phyloP scores from a whole-genome alignment of 2,888 invertebrate species.

The Hypomecis punctinalis region DNA sequence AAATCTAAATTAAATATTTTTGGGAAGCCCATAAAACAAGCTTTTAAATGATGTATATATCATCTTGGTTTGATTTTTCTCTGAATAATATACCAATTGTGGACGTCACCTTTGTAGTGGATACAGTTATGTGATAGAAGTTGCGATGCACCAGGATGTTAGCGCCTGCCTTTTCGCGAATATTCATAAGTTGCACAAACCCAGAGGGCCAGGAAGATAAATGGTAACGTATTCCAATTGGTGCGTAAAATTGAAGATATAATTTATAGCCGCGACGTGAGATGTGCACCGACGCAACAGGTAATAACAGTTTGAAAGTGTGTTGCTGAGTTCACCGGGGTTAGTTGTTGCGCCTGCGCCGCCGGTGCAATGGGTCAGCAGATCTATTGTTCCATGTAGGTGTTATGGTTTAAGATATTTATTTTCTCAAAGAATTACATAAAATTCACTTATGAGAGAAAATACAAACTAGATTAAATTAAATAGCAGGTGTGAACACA shows the following conservation, averaged over 20 bases:
- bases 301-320: conserved; percentile 27
- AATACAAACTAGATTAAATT: too few relatives aligned
- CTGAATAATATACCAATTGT: too few relatives aligned
- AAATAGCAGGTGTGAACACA: too few relatives aligned
- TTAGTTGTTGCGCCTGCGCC: conserved; percentile 11
- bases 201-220: conserved; percentile 3
- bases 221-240: conserved; percentile 4
- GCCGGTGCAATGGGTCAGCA: conserved; percentile 18
- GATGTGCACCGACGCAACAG: conserved; percentile 23
- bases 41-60: too few relatives aligned
- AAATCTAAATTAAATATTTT: too few relatives aligned
- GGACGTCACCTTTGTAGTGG: too few relatives aligned
- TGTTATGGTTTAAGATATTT: too few relatives aligned
- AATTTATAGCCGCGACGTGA: conserved; percentile 23
- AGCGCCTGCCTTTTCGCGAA: not conserved
- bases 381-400: conserved; percentile 7
- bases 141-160: not conserved
- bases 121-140: too few relatives aligned
- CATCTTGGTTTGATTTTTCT: too few relatives aligned
- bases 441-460: too few relatives aligned
- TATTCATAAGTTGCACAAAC: not conserved
- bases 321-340: conserved; percentile 26
- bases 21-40: too few relatives aligned
- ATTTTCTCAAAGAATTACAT: too few relatives aligned
- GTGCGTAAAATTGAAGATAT: conserved; percentile 20